Evolutionary conservation across 2,797 vertebrate species (phyloP).

Genomic region (Parauchenoglanis punctatus): DNA sequence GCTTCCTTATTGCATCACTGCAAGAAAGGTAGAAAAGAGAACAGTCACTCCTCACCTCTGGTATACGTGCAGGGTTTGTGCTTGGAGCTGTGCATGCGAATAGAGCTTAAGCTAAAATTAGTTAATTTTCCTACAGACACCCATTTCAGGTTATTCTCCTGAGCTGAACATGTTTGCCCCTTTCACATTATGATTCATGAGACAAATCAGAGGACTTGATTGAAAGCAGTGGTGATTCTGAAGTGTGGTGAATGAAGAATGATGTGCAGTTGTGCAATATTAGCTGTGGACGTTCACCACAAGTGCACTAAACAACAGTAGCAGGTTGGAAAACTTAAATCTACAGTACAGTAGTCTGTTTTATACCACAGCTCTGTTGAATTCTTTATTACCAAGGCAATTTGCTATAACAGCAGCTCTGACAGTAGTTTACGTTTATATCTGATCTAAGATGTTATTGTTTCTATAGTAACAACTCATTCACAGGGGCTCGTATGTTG

Average conservation of each 20-base stretch:
- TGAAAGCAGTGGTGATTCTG: neutral
- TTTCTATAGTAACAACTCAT: neutral
- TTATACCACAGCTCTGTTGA: neutral
- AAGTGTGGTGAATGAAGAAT: neutral
- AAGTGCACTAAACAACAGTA: neutral
- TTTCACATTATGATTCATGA: neutral
- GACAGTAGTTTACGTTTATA: neutral
- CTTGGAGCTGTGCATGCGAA: neutral
- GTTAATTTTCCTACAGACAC: neutral
- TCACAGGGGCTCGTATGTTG: neutral
- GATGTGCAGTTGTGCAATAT: neutral
- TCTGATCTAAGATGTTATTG: neutral
- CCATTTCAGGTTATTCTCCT: conserved; percentile 5
- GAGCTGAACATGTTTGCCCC: neutral
- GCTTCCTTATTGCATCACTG: conserved; percentile 45
- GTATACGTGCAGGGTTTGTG: neutral
- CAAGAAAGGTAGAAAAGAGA: conserved; percentile 22
- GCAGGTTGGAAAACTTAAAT: neutral
- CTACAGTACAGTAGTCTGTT: neutral
- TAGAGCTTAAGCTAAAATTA: neutral
- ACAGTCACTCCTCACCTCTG: conserved; percentile 6
- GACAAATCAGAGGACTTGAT: conserved; percentile 4
- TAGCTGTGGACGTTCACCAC: neutral
- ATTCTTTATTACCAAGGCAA: neutral
- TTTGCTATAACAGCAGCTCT: neutral